phyloP scores from a whole-genome alignment of 1,140 invertebrate genomes.

The Tribolium castaneum region DNA sequence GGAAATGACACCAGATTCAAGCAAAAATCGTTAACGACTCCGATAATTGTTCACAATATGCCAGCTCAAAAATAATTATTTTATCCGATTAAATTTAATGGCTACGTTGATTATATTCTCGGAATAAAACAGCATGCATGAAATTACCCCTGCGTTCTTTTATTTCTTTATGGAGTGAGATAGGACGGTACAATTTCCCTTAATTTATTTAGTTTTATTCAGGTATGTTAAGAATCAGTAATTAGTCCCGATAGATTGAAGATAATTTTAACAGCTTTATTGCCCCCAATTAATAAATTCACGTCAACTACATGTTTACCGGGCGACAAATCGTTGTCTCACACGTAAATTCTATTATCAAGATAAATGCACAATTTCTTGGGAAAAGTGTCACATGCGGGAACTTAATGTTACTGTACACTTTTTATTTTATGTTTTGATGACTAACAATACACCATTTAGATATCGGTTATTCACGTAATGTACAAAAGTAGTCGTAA shows the following conservation, averaged over 20 bases:
- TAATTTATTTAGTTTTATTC: slow-evolving; percentile 22
- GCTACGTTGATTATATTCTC: slow-evolving; percentile 11
- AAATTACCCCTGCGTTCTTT: slow-evolving; percentile 13
- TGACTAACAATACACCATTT: slow-evolving; percentile 15
- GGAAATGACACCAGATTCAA: neutral
- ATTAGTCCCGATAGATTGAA: slow-evolving; percentile 11
- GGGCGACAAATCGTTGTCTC: slow-evolving; percentile 39
- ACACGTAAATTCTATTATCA: slow-evolving; percentile 36
- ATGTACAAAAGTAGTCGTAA: neutral
- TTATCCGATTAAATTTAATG: slow-evolving; percentile 32
- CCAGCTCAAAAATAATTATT: slow-evolving; percentile 6
- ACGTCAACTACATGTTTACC: slow-evolving; percentile 27
- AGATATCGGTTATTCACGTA: slow-evolving; percentile 16
- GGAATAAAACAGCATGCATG: slow-evolving; percentile 29
- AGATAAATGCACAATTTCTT: slow-evolving; percentile 39
- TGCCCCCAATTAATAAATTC: slow-evolving; percentile 33
- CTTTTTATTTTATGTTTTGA: slow-evolving; percentile 4
- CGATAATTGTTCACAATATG: neutral
- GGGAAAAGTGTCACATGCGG: slow-evolving; percentile 35
- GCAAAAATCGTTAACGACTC: neutral
- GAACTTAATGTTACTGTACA: neutral
- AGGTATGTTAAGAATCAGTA: slow-evolving; percentile 16
- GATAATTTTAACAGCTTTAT: slow-evolving; percentile 33
- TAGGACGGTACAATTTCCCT: neutral
- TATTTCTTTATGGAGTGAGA: slow-evolving; percentile 5